Base-by-base conservation (phyloP, 2,797 vertebrate species). In the Muraenolepis orangiensis region DNA sequence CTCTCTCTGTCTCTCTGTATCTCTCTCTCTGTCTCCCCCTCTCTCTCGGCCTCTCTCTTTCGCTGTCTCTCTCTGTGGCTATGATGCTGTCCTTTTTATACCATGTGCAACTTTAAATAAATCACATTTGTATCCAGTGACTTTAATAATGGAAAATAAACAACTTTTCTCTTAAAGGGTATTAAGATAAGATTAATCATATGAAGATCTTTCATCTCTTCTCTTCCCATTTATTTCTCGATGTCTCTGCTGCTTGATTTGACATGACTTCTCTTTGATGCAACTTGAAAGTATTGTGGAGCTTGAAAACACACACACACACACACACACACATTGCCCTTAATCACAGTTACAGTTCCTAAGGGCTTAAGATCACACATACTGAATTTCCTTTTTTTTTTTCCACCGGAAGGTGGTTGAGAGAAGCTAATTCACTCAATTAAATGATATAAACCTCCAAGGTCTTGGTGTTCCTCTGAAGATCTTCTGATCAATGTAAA, bases 1-100 rank as follows among this genome's bases (percentile, higher is more conserved):
- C 73, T 46, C 46, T 42, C 79, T 75, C 71, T 28, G n/a, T 64
- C 57, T 64, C 8, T 64, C 4, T 18, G 13, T 18, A 12, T 42
- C 18, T 46, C 42, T n/a, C n/a, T n/a, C n/a, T 11, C 14, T 20
- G 4, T 16, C 40, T 12, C 11, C 11, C 14, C 40, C n/a, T n/a
- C n/a, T n/a, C n/a, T 31, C 7, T 18, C 28, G 57, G n/a, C 42
- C 70, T 73, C n/a, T 51, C 42, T 20, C 16, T 26, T 11, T 64
- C 51, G 10, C 20, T n/a, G 51, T 57, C 20, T 57, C 6, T n/a
- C 6, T 10, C 7, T 23, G 20, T 23, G 51, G 20, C n/a, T 20
- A n/a, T n/a, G 46, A 18, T 46, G 18, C 4, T 18, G 51, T 57
- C 20, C 51, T 8, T 57, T n/a, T 20, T 10, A n/a, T n/a, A 23